Percentiles rank a stretch among this genome's conserved stretches.
phyloP scores from a whole-genome alignment of 53 echinoderm and acorn worm genomes.

The Echinarachnius parma region DNA sequence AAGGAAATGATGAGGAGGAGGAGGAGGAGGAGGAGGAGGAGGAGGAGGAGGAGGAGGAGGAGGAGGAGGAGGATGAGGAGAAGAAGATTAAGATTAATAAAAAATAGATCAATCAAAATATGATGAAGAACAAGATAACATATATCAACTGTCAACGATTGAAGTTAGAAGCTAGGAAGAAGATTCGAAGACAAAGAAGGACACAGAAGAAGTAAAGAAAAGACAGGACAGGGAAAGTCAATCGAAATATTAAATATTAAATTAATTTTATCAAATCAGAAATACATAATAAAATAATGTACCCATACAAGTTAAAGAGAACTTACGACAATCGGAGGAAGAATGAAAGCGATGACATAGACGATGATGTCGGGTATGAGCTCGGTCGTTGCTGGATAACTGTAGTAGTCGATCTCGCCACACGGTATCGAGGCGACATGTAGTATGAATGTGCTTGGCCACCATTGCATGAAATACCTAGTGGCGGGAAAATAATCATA shows the following conservation, averaged over 20 bases:
- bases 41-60: background rate
- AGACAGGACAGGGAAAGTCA: too few species aligned
- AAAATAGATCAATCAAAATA: background rate
- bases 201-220: too few species aligned
- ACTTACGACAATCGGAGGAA: slow-evolving; percentile 89
- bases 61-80: background rate
- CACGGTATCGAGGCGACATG: slow-evolving; percentile 57
- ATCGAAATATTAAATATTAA: too few species aligned
- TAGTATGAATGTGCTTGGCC: slow-evolving; percentile 26
- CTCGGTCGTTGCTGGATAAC: slow-evolving; percentile 41
- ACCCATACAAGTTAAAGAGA: too few species aligned
- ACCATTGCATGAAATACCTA: slow-evolving; percentile 49
- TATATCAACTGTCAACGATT: background rate
- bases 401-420: slow-evolving; percentile 60
- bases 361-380: slow-evolving; percentile 68
- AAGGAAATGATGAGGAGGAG: background rate
- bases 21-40: background rate
- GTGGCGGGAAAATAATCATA: too few species aligned
- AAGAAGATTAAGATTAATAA: background rate
- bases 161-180: background rate
- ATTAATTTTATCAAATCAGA: too few species aligned
- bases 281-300: too few species aligned
- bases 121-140: background rate
- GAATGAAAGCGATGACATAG: slow-evolving; percentile 66
- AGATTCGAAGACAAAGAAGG: background rate